Evolutionary conservation across 2,888 invertebrate species (phyloP), one percentile per base, ranked within the genome.

Genomic region (Brachypterus glaber): DNA sequence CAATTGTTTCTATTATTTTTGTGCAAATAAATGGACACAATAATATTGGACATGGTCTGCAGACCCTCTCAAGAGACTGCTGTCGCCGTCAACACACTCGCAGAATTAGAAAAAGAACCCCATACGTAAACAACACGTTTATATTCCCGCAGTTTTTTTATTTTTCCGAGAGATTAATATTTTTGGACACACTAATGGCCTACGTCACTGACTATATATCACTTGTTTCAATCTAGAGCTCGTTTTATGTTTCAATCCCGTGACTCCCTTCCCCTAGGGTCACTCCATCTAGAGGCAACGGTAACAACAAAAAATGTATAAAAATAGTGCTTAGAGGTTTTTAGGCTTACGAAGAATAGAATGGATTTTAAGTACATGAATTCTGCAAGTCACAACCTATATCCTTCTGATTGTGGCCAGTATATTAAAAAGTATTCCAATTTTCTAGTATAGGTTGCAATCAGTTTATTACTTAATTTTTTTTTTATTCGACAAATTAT

Each of bases 181-280:
- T 67, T 67, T 66, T 53, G 65, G 67, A 67, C 67, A 66, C 64
- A 62, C 65, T 67, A 67, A 67, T 67, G 66, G 66, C 60, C 61
- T 61, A 63, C 64, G 66, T 67, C 67, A 64, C 62, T 62, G 63
- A 59, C 66, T 62, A 67, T 67, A 67, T 66, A 67, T 67, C 67
- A 67, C 66, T 65, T 64, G 65, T 66, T 65, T 65, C 67, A 66
- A 66, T 67, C 65, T 66, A 66, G 64, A 62, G 54, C 61, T 59
- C 64, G 66, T 65, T 66, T 67, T 67, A 66, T 64, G 64, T 65
- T 65, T 64, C 65, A 57, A 17, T 32, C 39, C 45, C 37, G 15
- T 31, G 18, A 33, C 35, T 21, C 27, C 39, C 33, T 34, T 43
- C 45, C 44, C 41, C 27, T 27, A 9, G 4, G 3, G n/a, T n/a